Percentiles rank a stretch among this genome's conserved stretches.
Evolutionary conservation across 2,797 vertebrate genomes (phyloP).

Genomic region (Gambusia yucatana): DNA sequence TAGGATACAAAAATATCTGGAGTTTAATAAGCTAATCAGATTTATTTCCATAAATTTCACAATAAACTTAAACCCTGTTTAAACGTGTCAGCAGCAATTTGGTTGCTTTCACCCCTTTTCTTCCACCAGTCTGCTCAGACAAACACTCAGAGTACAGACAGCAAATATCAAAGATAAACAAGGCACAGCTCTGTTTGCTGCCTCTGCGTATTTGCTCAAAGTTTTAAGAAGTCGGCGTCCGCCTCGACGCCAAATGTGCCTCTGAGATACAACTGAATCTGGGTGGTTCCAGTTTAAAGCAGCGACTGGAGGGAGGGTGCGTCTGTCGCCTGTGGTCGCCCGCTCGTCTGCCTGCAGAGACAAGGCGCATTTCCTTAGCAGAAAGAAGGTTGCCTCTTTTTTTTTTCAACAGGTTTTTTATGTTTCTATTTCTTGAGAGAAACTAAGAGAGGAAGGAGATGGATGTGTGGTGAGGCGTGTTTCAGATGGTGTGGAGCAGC

Average conservation of each 20-base stretch:
- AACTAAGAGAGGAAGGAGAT: conserved; percentile 40
- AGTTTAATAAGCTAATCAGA: not conserved
- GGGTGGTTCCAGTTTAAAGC: conserved; percentile 11
- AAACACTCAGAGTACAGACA: conserved; percentile 20
- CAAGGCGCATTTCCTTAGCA: conserved; percentile 5
- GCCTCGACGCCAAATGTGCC: conserved; percentile 57
- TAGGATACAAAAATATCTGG: not conserved
- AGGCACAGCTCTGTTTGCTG: conserved; percentile 38
- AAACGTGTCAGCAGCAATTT: conserved; percentile 13
- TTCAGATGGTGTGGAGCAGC: not conserved
- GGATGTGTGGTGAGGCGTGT: conserved; percentile 32
- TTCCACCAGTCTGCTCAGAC: conserved; percentile 14
- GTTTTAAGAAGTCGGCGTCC: conserved; percentile 58
- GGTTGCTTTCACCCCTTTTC: conserved; percentile 11
- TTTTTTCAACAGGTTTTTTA: conserved; percentile 3
- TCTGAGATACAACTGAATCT: conserved; percentile 47
- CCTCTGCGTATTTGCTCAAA: conserved; percentile 46
- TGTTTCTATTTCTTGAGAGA: conserved; percentile 43
- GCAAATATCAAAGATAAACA: conserved; percentile 57
- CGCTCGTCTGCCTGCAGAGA: conserved; percentile 51
- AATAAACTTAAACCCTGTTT: not conserved
- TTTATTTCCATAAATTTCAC: conserved; percentile 14
- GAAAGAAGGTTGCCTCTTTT: conserved; percentile 19
- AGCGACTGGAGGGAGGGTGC: conserved; percentile 13
- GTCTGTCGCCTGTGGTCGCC: conserved; percentile 42